Conservation (phyloP, 2,888 invertebrate genomes). For the Drosophila atripex region DNA sequence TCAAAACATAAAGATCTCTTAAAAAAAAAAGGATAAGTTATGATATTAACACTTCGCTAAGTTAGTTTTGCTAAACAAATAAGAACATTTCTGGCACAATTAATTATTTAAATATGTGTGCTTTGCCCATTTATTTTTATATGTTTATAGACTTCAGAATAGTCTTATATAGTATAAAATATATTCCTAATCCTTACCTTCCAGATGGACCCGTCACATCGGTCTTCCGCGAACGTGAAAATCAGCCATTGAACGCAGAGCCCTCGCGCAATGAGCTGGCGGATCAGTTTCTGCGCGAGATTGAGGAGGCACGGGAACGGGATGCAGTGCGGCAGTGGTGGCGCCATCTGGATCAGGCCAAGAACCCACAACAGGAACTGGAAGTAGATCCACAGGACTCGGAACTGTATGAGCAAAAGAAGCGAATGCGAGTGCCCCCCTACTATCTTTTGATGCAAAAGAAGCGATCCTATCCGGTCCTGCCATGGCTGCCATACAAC, state of each 20-base stretch:
- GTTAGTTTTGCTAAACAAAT: background rate
- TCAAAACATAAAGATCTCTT: no score
- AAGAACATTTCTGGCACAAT: background rate
- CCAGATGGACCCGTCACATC: conserved; percentile 70
- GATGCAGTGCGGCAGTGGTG: conserved; percentile 81
- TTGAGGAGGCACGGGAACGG: conserved; percentile 82
- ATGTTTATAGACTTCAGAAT: background rate
- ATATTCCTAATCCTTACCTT: conserved; percentile 13
- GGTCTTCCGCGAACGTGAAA: conserved; percentile 82
- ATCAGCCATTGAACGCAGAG: conserved; percentile 35
- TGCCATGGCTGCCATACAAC: conserved; percentile 83
- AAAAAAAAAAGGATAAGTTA: no score
- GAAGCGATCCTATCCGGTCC: conserved; percentile 82
- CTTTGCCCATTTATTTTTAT: background rate
- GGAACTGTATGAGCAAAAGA: conserved; percentile 81
- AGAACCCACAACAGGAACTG: conserved; percentile 14
- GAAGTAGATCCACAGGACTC: conserved; percentile 62
- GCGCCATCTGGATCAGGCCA: conserved; percentile 50
- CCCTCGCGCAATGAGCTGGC: conserved; percentile 73
- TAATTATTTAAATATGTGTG: background rate
- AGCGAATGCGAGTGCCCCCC: conserved; percentile 80
- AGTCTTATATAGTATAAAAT: background rate
- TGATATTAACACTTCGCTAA: no score
- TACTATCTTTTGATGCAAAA: conserved; percentile 82
- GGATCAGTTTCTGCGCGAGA: conserved; percentile 82